Base-by-base conservation (phyloP, 2,888 invertebrate genomes). In the Petrolisthes cinctipes region DNA sequence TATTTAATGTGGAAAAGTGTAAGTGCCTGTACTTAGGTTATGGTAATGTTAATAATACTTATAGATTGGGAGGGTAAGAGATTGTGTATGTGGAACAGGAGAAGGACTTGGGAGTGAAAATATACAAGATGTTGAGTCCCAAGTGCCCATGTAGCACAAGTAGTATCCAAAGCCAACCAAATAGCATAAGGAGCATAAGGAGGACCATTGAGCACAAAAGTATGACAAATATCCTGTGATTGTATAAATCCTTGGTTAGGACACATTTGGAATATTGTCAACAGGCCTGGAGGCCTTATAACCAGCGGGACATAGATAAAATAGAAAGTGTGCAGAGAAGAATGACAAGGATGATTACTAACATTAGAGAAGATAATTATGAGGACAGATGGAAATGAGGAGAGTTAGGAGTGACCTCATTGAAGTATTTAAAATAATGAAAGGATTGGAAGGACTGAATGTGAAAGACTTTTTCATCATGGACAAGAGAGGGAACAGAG, bases 231-330 rank as follows among this genome's bases (percentile, higher is more conserved):
- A 37, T 81, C 9, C 9, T 57, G 23, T 20, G 4, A 9, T 61
- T 81, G 81, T 57, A 81, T 57, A 81, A 81, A 57, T 81, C 81
- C 56, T 37, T 81, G 57, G 81, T 81, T 56, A 56, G 81, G n/a
- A 5, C 57, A 14, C 71, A 71, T n/a, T 71, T 71, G 20, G 71
- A 71, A 6, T 71, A 71, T 71, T 71, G 71, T 71, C 71, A 71
- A 20, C 71, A 71, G 71, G 7, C 71, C 14, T 76, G 76, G 76
- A 76, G 76, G 51, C 76, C 76, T 14, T 76, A 76, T 76, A 51
- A 76, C 9, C 76, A 76, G 9, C 76, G 51, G 51, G 51, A 76
- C 76, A 76, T 76, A 37, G 51, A 76, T 53, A 76, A 76, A 7
- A 76, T 5, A 76, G 71, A 71, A 71, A 71, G 1, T n/a, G 71